Evolutionary conservation across 2,113 vertebrate species (phyloP), one percentile per base, ranked within the genome.

Genomic region (Accipiter virgatus): DNA sequence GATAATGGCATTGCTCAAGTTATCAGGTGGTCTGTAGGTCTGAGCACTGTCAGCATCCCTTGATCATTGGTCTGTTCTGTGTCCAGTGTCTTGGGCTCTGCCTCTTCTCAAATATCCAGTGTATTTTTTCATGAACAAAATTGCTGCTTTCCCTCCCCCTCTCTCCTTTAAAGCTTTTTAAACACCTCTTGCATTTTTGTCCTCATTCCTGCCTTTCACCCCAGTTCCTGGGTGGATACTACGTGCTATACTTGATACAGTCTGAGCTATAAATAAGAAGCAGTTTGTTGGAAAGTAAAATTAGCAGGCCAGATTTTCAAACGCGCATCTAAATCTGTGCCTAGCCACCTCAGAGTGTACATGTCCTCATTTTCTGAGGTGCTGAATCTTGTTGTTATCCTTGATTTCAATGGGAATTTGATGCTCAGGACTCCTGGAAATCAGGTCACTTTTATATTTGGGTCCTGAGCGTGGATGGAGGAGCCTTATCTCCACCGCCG

Each of bases 181-280:
- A 87, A 38, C 62, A 91, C 58, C 58, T 95, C 73, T 90, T 73
- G 50, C 84, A 70, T 93, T 95, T 97, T 95, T 95, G 95, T 95
- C 94, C 94, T 97, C 67, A 0, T 96, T 97, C 89, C 94, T 91
- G 58, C 94, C 94, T 97, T 97, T 97, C 96, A 97, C 94, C 95
- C 93, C 93, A 89, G 93, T 96, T 96, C 84, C 91, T 95, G 81
- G 89, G 78, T 82, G 81, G 95, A 94, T 97, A 95, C 95, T 97
- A 97, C 0, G 3, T 93, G 79, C 93, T 97, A 97, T 96, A 95
- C 93, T 96, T 47, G 82, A 62, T 93, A 74, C 81, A 96, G 86
- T 91, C 91, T 82, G 90, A 95, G 87, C 95, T 97, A 95, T 96
- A 97, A 97, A 97, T 96, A 95, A 92, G 94, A 38, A 91, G 63